Evolutionary conservation across 2,888 invertebrate species (phyloP).

Genomic region (Tenodera sinensis): DNA sequence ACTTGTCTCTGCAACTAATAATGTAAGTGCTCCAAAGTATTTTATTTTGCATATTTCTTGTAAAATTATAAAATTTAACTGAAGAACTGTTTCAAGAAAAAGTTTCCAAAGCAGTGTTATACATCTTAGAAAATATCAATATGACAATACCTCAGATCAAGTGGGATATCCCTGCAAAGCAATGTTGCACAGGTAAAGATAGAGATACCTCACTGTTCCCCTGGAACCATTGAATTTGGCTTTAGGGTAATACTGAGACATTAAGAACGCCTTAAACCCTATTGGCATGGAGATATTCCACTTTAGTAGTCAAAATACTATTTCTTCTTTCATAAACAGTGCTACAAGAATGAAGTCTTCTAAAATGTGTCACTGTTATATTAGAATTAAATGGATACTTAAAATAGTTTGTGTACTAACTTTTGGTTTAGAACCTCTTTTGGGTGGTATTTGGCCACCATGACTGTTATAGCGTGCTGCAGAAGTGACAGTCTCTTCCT

Average conservation of each 20-base stretch:
- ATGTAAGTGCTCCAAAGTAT: neutral
- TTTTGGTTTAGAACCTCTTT: neutral
- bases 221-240: too few relatives aligned
- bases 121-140: too few relatives aligned
- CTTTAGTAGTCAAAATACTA: neutral
- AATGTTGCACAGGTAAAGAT: too few relatives aligned
- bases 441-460: neutral
- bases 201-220: too few relatives aligned
- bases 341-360: neutral
- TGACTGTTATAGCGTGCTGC: neutral
- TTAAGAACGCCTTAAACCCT: too few relatives aligned
- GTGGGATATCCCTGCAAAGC: too few relatives aligned
- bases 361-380: neutral
- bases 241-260: too few relatives aligned
- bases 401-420: neutral
- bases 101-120: too few relatives aligned
- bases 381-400: neutral
- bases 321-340: neutral
- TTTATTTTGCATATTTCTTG: too few relatives aligned
- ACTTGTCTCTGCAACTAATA: neutral
- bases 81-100: too few relatives aligned
- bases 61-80: neutral
- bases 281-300: too few relatives aligned
- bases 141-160: too few relatives aligned
- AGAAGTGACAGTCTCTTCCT: neutral